phyloP scores from a whole-genome alignment of 2,113 vertebrate genomes.

The Odocoileus hemionus region DNA sequence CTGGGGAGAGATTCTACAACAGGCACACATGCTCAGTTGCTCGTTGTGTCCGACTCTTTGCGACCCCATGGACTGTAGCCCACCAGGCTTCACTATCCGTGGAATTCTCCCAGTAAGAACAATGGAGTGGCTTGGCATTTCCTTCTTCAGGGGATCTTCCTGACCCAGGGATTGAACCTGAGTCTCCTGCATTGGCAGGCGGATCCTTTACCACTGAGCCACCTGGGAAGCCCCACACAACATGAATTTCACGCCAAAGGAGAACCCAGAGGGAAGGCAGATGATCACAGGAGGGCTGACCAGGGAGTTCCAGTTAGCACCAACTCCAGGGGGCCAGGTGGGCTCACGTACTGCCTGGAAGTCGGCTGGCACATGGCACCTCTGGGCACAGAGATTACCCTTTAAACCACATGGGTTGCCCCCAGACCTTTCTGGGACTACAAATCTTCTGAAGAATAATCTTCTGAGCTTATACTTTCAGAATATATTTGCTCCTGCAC shows the following conservation, averaged over 20 bases:
- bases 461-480: background rate
- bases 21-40: fast-evolving
- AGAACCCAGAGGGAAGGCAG: background rate
- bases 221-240: background rate
- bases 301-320: background rate
- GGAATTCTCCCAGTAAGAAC: background rate
- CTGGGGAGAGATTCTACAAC: background rate
- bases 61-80: background rate
- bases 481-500: background rate
- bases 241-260: background rate
- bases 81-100: background rate
- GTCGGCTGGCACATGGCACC: background rate
- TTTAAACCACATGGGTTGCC: background rate
- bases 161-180: background rate
- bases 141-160: background rate
- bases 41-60: background rate
- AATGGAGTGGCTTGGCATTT: background rate
- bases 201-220: background rate
- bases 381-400: background rate
- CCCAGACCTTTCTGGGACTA: background rate
- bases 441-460: background rate
- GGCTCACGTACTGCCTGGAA: background rate
- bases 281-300: background rate
- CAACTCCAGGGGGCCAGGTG: background rate
- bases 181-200: background rate